A percentile compares a stretch with the other conserved stretches of the same genome.
Evolutionary conservation across 2,888 invertebrate genomes (phyloP).

Genomic region (Caenorhabditis sinica): DNA sequence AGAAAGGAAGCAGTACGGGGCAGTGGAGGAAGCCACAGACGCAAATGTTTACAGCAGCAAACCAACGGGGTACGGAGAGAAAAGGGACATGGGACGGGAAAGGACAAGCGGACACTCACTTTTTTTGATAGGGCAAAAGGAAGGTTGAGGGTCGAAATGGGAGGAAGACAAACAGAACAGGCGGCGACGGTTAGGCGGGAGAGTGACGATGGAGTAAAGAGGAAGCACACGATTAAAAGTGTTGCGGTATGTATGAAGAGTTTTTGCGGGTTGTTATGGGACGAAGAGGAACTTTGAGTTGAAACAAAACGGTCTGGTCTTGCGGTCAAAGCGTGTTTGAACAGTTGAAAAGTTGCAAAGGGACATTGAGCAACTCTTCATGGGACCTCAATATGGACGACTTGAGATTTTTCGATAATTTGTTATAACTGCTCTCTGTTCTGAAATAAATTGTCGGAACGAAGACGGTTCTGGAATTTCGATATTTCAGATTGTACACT

Average conservation of each 20-base stretch:
- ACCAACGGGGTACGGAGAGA: not conserved
- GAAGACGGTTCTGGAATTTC: too few relatives aligned
- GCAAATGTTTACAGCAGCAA: slow-evolving; percentile 33
- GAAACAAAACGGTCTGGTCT: slow-evolving; percentile 16
- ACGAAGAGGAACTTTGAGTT: not conserved
- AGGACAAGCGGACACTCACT: slow-evolving; percentile 12
- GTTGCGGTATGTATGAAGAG: slow-evolving; percentile 20
- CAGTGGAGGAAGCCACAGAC: not conserved
- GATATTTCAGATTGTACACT: too few relatives aligned
- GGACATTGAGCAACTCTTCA: not conserved
- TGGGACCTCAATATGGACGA: too few relatives aligned
- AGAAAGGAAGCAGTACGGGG: slow-evolving; percentile 12
- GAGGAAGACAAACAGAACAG: slow-evolving; percentile 33
- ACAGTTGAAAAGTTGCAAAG: not conserved
- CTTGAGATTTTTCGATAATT: too few relatives aligned
- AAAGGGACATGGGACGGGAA: slow-evolving; percentile 5
- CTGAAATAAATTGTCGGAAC: too few relatives aligned
- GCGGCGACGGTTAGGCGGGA: slow-evolving; percentile 36
- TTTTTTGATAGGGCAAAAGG: slow-evolving; percentile 27
- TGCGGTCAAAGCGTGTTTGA: not conserved
- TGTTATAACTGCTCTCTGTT: too few relatives aligned
- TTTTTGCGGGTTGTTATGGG: slow-evolving; percentile 23
- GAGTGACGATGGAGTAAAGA: slow-evolving; percentile 1
- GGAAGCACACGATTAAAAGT: slow-evolving; percentile 33
- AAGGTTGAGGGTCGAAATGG: slow-evolving; percentile 8